Base-by-base conservation (phyloP, 2,888 invertebrate genomes). In the Chymomyza fuscimana region DNA sequence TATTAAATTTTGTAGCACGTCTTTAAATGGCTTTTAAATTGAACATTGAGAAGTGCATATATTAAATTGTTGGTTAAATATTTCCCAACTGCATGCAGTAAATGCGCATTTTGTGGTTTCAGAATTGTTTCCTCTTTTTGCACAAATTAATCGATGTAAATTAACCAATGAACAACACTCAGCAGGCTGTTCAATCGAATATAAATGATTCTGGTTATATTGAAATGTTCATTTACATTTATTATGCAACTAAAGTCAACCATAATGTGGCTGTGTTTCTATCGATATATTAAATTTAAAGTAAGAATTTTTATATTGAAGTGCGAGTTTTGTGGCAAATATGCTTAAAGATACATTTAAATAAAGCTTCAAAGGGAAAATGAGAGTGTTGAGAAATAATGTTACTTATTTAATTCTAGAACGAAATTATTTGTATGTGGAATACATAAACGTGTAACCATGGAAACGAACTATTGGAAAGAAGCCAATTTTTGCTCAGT, bases 1-100 rank as follows among this genome's bases (percentile, higher is more conserved):
- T 75, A 76, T 78, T 81, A 69, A 76, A 81, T 76, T 72, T 63
- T 7, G 68, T 59, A 60, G 56, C 63, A 46, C 50, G 60, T 66
- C 22, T 60, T 65, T 69, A 68, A 70, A 81, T 70, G 46, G 52
- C 66, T 60, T 59, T 50, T 63, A 50, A 71, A 71, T 79, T 73
- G 68, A 76, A 67, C 70, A 56, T 67, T 79, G 78, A 77, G 56
- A 73, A 85, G 78, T 70, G 60, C 60, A 61, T 61, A 66, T 61
- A 58, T 25, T 12, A 22, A 19, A 46, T 25, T 1, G 50, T 32
- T 51, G 69, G 60, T 65, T 32, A 56, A 25, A 16, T 59, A 46
- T 62, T 64, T 64, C 61, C 52, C 60, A 3, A 63, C 64, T 59
- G 71, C 72, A 78, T 71, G 73, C 73, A 72, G 74, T 78, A 75